phyloP scores from a whole-genome alignment of 1,140 invertebrate species.

The Episyrphus balteatus region DNA sequence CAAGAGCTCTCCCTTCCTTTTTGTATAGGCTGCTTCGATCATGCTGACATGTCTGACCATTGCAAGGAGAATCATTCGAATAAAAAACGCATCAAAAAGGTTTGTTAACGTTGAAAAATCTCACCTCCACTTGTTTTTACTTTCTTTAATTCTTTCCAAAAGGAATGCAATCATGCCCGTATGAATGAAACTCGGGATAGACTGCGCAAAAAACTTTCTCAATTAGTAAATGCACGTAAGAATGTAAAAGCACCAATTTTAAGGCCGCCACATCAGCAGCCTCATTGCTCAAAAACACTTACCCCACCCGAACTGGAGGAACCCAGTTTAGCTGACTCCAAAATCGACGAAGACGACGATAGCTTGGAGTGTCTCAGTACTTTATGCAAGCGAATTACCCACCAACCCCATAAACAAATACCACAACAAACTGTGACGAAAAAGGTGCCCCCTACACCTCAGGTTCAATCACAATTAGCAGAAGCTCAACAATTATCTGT shows the following conservation, averaged over 20 bases:
- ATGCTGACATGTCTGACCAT: constrained; percentile 29
- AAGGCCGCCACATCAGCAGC: constrained; percentile 1
- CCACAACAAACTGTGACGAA: constrained; percentile 7
- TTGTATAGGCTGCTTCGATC: constrained; percentile 26
- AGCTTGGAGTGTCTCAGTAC: no score
- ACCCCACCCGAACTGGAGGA: no score
- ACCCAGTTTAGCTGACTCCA: no score
- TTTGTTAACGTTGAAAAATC: not conserved
- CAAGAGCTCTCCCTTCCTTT: not conserved
- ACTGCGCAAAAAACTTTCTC: constrained; percentile 37
- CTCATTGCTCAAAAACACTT: not conserved
- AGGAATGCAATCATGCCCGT: constrained; percentile 32
- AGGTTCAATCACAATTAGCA: no score
- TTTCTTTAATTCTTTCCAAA: not conserved
- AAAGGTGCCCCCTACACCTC: constrained; percentile 6
- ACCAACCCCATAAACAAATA: constrained; percentile 3
- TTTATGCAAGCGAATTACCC: not conserved
- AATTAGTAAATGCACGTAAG: constrained; percentile 31
- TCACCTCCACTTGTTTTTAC: not conserved
- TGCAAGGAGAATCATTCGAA: constrained; percentile 33
- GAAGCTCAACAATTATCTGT: no score
- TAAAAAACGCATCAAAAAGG: constrained; percentile 29
- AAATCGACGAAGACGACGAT: no score
- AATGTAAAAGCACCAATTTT: constrained; percentile 12
- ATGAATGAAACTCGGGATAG: constrained; percentile 39